Conservation (phyloP, 2,888 invertebrate genomes). For the Tipula unca region DNA sequence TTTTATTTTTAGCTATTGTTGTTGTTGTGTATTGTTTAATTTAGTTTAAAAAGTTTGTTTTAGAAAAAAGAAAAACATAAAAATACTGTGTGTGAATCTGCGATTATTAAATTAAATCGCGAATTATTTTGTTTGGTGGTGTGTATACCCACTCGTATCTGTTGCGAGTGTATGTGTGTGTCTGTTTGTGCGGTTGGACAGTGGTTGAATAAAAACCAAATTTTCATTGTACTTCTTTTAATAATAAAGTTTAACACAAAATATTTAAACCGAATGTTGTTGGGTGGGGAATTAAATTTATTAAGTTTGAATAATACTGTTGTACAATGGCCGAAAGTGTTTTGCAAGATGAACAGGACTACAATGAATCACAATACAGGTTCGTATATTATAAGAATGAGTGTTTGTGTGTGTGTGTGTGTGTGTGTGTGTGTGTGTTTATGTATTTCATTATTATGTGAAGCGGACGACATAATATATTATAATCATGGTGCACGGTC, state of each 20-base stretch:
- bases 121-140: neutral
- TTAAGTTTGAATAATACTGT: neutral
- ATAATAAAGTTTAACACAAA: neutral
- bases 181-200: neutral
- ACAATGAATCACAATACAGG: slow-evolving; percentile 18
- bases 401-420: neutral
- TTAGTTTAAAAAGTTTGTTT: neutral
- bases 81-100: neutral
- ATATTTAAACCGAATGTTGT: neutral
- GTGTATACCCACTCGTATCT: neutral
- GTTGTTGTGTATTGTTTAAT: neutral
- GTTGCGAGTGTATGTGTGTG: neutral
- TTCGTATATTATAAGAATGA: neutral
- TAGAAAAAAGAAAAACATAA: neutral
- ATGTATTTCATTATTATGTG: neutral
- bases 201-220: neutral
- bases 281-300: neutral
- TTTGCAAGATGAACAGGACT: neutral
- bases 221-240: neutral
- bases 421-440: neutral
- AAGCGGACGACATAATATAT: neutral
- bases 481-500: neutral
- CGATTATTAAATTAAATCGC: neutral
- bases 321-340: slow-evolving; percentile 18
- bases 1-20: neutral